phyloP scores from a whole-genome alignment of 2,888 invertebrate genomes.

The Spisula subtruncata region DNA sequence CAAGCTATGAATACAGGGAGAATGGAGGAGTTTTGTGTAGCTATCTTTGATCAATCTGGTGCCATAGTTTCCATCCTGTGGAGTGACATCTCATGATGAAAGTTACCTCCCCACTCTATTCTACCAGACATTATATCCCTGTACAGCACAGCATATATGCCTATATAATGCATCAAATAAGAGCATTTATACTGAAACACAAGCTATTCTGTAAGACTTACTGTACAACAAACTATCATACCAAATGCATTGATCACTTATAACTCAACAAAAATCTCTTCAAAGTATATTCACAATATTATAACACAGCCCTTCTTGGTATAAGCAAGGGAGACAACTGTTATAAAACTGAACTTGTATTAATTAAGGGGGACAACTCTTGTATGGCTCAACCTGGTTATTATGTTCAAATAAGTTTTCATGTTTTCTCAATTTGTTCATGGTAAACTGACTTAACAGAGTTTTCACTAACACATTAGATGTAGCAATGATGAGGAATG shows the following conservation, averaged over 20 bases:
- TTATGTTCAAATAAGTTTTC: not conserved
- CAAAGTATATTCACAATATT: too few species aligned
- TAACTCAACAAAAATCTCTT: too few species aligned
- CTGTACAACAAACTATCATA: too few species aligned
- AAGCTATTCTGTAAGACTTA: too few species aligned
- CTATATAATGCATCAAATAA: too few species aligned
- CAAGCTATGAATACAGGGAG: not conserved
- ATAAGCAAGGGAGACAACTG: not conserved
- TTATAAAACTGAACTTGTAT: not conserved
- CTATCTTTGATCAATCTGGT: not conserved
- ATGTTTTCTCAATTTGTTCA: conserved; percentile 9
- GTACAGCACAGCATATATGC: not conserved
- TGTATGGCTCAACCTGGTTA: not conserved
- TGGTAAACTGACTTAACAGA: not conserved
- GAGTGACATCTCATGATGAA: not conserved
- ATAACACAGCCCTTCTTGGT: not conserved
- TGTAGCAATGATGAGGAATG: too few species aligned
- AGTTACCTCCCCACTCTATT: not conserved
- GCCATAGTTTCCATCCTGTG: not conserved
- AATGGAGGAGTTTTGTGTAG: not conserved
- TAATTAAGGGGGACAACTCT: not conserved
- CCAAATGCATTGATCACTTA: too few species aligned
- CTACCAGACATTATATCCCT: not conserved
- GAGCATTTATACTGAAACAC: too few species aligned
- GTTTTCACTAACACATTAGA: too few species aligned